A percentile compares a stretch with the other conserved stretches of the same genome.
Evolutionary conservation across 2,888 invertebrate species (phyloP).

Genomic region (Eupithecia subfuscata): DNA sequence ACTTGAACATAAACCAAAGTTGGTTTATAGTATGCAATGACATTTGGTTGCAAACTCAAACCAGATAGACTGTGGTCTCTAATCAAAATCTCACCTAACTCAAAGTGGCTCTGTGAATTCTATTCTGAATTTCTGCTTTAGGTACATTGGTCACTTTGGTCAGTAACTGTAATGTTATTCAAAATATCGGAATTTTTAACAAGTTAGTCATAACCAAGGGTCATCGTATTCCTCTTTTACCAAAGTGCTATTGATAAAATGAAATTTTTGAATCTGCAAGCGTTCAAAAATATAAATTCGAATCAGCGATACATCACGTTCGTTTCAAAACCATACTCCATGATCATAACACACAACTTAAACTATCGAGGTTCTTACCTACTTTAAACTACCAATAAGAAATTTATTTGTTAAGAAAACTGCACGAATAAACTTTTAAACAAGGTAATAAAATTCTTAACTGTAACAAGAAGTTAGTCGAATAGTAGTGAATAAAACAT

Average conservation of each 20-base stretch:
- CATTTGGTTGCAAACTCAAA: conserved; percentile 38
- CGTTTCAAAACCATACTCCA: conserved; percentile 15
- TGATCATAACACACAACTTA: conserved; percentile 27
- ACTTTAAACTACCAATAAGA: conserved; percentile 34
- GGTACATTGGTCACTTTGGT: neutral
- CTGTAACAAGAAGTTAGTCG: conserved; percentile 42
- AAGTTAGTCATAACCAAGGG: neutral
- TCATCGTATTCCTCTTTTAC: neutral
- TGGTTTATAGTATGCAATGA: conserved; percentile 32
- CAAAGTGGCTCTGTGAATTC: conserved; percentile 40
- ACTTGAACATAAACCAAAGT: conserved; percentile 4
- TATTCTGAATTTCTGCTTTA: conserved; percentile 25
- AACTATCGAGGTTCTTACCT: conserved; percentile 30
- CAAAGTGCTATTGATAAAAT: neutral
- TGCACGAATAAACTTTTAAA: conserved; percentile 41
- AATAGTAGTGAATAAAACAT: conserved; percentile 44
- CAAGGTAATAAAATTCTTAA: conserved; percentile 47
- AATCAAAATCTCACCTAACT: conserved; percentile 45
- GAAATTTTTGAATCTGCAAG: neutral
- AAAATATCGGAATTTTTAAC: neutral
- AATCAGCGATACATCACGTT: conserved; percentile 20
- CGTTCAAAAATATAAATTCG: conserved; percentile 2
- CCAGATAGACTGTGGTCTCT: conserved; percentile 44
- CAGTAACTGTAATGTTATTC: neutral
- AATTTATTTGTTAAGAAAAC: conserved; percentile 43